Conservation (phyloP, 30 jellyfish, hydroid and myxozoan species). For the Aurelia sp. region DNA sequence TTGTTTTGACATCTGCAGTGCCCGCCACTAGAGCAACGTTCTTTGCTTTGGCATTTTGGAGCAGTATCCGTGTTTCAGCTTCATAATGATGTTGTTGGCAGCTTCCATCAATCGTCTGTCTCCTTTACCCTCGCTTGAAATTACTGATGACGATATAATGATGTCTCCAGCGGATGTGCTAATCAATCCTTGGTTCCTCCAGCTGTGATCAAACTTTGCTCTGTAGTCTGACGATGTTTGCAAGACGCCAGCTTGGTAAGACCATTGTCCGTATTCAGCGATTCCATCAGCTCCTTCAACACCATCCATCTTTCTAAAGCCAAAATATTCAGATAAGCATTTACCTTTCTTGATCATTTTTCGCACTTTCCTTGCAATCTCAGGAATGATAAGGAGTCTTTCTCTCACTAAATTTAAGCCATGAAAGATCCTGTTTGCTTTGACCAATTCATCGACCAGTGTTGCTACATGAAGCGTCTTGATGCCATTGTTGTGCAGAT, state of each 20-base stretch:
- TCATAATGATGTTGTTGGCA: background rate
- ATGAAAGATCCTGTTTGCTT: background rate
- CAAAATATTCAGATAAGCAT: background rate
- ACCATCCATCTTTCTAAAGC: slow-evolving; percentile 1
- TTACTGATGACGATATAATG: background rate
- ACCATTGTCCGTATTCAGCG: background rate
- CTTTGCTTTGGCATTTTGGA: background rate
- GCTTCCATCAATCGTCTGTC: background rate
- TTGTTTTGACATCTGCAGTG: background rate
- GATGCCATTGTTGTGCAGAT: background rate
- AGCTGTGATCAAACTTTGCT: background rate
- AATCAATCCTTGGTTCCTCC: slow-evolving; percentile 1
- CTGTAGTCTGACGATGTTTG: slow-evolving; percentile 4
- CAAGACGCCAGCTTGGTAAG: slow-evolving; percentile 1
- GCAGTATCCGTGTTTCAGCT: background rate
- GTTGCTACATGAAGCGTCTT: slow-evolving; percentile 4
- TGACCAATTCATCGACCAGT: slow-evolving; percentile 2
- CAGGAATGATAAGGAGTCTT: background rate
- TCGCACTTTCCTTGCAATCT: background rate
- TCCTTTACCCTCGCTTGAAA: slow-evolving; percentile 1
- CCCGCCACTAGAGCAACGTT: background rate
- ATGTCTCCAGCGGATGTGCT: slow-evolving; percentile 5
- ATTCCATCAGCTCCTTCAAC: background rate
- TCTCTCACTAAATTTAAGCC: background rate
- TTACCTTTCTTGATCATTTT: background rate